A percentile compares a stretch with the other conserved stretches of the same genome.
phyloP scores from a whole-genome alignment of 2,888 invertebrate species.

The Hydroisotoma schaefferi region DNA sequence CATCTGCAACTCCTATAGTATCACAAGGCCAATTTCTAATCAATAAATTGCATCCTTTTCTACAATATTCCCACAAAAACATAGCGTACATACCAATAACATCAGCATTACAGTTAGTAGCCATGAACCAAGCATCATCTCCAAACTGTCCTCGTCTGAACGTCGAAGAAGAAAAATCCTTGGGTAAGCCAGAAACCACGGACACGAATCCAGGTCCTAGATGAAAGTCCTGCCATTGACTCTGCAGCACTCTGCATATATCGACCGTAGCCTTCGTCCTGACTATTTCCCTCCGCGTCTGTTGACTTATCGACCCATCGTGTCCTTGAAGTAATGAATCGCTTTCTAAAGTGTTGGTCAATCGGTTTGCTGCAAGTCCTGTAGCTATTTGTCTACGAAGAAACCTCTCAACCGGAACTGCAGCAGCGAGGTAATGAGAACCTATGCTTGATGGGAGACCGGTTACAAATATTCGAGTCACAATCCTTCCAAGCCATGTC shows the following conservation, averaged over 20 bases:
- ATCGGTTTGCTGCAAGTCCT: background rate
- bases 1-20: slow-evolving; percentile 88
- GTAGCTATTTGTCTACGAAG: slow-evolving; percentile 8
- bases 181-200: slow-evolving; percentile 90
- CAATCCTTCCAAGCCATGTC: slow-evolving; percentile 44
- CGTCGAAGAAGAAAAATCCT: slow-evolving; percentile 75
- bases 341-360: slow-evolving; percentile 15
- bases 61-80: background rate
- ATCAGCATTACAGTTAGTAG: slow-evolving; percentile 73
- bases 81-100: slow-evolving; percentile 70
- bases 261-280: slow-evolving; percentile 25
- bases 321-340: slow-evolving; percentile 27
- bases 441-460: slow-evolving; percentile 39
- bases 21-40: background rate
- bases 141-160: slow-evolving; percentile 87
- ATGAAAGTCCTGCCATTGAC: slow-evolving; percentile 41
- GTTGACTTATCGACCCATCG: slow-evolving; percentile 23
- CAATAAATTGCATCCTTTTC: slow-evolving; percentile 5
- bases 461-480: slow-evolving; percentile 41
- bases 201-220: slow-evolving; percentile 52
- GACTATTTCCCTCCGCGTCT: slow-evolving; percentile 24
- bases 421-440: slow-evolving; percentile 34
- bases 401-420: slow-evolving; percentile 17
- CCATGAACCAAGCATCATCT: slow-evolving; percentile 94
- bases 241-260: slow-evolving; percentile 41